These are phyloP conservation scores for Eriocheir sinensis DNA, from an alignment of 1,140 invertebrate species.

Conservation along the genomic window DNA sequence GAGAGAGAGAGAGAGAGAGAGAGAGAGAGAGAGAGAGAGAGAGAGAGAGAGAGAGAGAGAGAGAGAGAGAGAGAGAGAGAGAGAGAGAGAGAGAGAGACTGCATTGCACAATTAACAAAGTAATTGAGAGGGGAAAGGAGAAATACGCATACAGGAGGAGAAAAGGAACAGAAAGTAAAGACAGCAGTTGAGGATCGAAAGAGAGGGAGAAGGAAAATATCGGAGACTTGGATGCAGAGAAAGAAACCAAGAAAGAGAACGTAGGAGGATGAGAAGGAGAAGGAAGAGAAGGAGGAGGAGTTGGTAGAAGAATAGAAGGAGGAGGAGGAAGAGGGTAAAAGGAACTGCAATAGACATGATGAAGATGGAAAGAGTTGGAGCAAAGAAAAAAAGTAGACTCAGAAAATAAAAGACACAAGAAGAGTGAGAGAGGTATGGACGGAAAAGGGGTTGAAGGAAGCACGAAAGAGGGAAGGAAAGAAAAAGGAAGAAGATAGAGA, in stretches of 20 bases:
- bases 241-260: no score
- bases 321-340: background rate
- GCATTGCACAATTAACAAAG: no score
- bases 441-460: background rate
- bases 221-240: no score
- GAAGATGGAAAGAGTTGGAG: no score
- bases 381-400: no score
- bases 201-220: background rate
- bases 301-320: background rate
- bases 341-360: background rate
- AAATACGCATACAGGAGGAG: constrained; percentile 11
- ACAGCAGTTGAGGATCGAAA: no score
- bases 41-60: background rate
- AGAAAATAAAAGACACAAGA: background rate
- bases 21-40: constrained; percentile 65
- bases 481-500: background rate
- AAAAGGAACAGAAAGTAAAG: constrained; percentile 50
- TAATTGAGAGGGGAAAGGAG: background rate
- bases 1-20: constrained; percentile 57
- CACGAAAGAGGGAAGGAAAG: background rate
- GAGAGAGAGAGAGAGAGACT: constrained; percentile 11
- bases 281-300: background rate
- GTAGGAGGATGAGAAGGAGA: background rate
- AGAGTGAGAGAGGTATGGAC: no score
- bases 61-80: background rate